phyloP scores from a whole-genome alignment of 2,113 vertebrate genomes.

The Mionectes macconnelli region DNA sequence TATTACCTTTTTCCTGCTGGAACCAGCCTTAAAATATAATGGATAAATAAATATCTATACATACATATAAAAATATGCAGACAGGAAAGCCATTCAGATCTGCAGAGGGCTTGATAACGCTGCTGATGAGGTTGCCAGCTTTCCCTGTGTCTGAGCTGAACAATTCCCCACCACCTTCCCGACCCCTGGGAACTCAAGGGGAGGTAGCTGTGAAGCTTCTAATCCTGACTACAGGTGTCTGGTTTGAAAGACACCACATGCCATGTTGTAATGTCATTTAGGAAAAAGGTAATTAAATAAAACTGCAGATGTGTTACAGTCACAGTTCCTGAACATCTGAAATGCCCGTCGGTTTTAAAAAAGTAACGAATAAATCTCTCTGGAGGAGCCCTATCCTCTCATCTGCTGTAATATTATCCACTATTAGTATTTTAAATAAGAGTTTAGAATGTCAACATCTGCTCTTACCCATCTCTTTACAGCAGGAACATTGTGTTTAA shows the following conservation, averaged over 20 bases:
- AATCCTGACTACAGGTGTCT: constrained; percentile 69
- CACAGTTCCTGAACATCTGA: constrained; percentile 69
- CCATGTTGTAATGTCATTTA: constrained; percentile 67
- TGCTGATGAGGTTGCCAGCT: constrained; percentile 68
- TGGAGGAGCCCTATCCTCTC: background rate
- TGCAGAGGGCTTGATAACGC: constrained; percentile 69
- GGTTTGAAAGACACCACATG: constrained; percentile 58
- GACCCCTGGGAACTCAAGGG: background rate
- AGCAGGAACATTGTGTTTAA: constrained; percentile 7
- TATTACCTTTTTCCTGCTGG: constrained; percentile 72
- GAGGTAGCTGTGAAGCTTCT: constrained; percentile 24
- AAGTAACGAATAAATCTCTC: background rate
- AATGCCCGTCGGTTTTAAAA: constrained; percentile 21
- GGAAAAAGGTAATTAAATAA: constrained; percentile 75
- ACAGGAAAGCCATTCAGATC: constrained; percentile 74
- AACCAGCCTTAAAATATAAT: constrained; percentile 52
- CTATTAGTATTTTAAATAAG: constrained; percentile 44
- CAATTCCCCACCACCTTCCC: constrained; percentile 16
- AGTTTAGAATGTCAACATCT: background rate
- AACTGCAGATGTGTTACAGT: constrained; percentile 71
- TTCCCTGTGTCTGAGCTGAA: background rate
- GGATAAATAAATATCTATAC: constrained; percentile 63
- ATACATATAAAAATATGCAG: constrained; percentile 64
- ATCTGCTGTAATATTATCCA: constrained; percentile 18
- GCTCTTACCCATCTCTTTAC: background rate